A percentile compares a stretch with the other conserved stretches of the same genome.
Evolutionary conservation across 2,797 vertebrate species (phyloP).

Genomic region (Molossus molossus): DNA sequence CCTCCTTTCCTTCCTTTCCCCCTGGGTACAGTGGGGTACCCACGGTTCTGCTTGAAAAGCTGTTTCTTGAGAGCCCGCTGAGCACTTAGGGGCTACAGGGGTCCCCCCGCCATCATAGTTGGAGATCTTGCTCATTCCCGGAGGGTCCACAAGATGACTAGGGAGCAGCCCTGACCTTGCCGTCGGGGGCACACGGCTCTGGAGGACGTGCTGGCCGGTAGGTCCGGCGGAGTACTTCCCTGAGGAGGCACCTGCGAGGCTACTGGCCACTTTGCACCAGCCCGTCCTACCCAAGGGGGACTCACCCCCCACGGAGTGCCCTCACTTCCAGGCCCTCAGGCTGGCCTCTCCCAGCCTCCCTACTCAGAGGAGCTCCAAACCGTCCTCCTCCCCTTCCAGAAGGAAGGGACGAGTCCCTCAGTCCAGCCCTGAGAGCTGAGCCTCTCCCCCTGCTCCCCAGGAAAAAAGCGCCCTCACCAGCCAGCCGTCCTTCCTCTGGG

Average conservation of each 20-base stretch:
- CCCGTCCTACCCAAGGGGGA: accelerated
- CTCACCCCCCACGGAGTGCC: accelerated
- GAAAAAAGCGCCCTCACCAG: background rate
- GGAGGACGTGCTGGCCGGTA: accelerated
- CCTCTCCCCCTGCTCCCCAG: accelerated
- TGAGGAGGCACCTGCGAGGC: background rate
- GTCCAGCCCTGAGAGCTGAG: background rate
- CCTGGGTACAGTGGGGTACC: background rate
- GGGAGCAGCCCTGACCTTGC: background rate
- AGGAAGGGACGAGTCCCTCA: background rate
- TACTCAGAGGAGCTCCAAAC: background rate
- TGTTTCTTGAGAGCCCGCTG: background rate
- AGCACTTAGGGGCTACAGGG: background rate
- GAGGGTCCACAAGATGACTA: background rate
- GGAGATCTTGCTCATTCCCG: background rate
- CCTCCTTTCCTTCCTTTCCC: background rate
- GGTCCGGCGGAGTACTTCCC: too few relatives aligned
- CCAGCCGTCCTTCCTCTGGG: too few relatives aligned
- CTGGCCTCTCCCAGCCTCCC: background rate
- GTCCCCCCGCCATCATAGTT: background rate
- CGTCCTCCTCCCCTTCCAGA: background rate
- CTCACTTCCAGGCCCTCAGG: background rate
- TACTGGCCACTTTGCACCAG: accelerated
- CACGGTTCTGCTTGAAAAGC: background rate
- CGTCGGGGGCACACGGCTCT: accelerated